Evolutionary conservation across 1,140 invertebrate genomes (phyloP), one percentile per base, ranked within the genome.

Genomic region (Macrosteles quadrilineatus): DNA sequence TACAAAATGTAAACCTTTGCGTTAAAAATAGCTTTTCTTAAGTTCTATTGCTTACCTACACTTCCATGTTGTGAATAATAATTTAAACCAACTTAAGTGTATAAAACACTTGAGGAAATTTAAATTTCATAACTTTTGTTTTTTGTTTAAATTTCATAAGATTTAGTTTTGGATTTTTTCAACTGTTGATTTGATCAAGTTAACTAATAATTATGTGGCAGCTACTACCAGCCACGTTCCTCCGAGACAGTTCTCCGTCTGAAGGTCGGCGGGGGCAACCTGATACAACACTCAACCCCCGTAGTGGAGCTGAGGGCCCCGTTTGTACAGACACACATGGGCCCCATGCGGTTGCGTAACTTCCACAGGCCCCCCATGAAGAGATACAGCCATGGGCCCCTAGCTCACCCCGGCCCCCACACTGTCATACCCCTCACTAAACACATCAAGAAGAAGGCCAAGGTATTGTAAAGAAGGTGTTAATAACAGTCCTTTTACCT

Each of bases 201-300:
- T 14, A 17, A 25, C 31, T 19, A 55, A 55, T 50, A 11, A 50
- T 59, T 59, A 23, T 25, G 11, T 59, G 21, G 27, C 74, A 91
- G 90, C n/a, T 98, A 91, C 81, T 99, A 99, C 78, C 90, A 92
- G 80, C 92, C 96, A 0, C 92, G 95, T 73, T 92, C 92, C 0
- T 90, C 90, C 1, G 89, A 91, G 78, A 88, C 89, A 14, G 91
- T 90, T 1, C 80, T 93, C 29, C 85, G 91, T 66, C 82, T 94
- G 0, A 93, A 92, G 81, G 90, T 92, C 23, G 88, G 90, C 14
- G 91, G 91, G 17, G 92, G 91, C 11, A 93, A 94, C 80, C 83
- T 95, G 6, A 93, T 96, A 67, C 94, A 99, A 81, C 98, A 99
- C 81, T 98, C 97, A 32, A 99, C 95, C 1, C 97, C 98, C 0